Conservation (phyloP, 1,140 invertebrate genomes). For the Formica selysi region DNA sequence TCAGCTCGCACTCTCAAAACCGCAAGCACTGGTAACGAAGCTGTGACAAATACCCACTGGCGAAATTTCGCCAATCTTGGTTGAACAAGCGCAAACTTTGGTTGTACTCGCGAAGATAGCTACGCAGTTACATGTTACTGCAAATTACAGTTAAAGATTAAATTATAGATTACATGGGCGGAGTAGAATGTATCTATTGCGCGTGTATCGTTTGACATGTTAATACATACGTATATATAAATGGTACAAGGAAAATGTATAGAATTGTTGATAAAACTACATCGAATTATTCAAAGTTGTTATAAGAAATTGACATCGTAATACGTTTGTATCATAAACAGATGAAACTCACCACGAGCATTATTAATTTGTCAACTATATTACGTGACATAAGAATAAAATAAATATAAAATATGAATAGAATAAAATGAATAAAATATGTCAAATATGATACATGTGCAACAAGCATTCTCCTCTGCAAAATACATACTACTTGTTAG, state of each 20-base stretch:
- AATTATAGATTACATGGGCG: slow-evolving; percentile 41
- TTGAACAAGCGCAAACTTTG: slow-evolving; percentile 26
- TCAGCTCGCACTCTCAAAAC: slow-evolving; percentile 45
- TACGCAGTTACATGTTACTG: slow-evolving; percentile 24
- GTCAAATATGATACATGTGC: no score
- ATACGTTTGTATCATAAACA: slow-evolving; percentile 3
- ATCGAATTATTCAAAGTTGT: not conserved
- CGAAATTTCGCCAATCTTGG: slow-evolving; percentile 53
- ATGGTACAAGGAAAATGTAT: slow-evolving; percentile 1
- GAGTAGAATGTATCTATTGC: slow-evolving; percentile 32
- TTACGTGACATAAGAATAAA: not conserved
- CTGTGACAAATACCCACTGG: slow-evolving; percentile 32
- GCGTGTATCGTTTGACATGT: not conserved
- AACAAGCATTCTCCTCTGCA: not conserved
- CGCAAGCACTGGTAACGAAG: slow-evolving; percentile 32
- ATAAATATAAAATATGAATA: not conserved
- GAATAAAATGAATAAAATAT: no score
- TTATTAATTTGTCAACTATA: slow-evolving; percentile 8
- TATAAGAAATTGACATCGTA: not conserved
- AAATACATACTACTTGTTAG: not conserved
- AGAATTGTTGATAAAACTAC: slow-evolving; percentile 12
- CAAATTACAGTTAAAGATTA: slow-evolving; percentile 48
- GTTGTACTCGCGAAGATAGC: slow-evolving; percentile 11
- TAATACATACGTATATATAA: slow-evolving; percentile 1
- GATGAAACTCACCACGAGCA: not conserved